Base-by-base conservation (phyloP, 2,888 invertebrate species). In the Aleiodes leptofemur region DNA sequence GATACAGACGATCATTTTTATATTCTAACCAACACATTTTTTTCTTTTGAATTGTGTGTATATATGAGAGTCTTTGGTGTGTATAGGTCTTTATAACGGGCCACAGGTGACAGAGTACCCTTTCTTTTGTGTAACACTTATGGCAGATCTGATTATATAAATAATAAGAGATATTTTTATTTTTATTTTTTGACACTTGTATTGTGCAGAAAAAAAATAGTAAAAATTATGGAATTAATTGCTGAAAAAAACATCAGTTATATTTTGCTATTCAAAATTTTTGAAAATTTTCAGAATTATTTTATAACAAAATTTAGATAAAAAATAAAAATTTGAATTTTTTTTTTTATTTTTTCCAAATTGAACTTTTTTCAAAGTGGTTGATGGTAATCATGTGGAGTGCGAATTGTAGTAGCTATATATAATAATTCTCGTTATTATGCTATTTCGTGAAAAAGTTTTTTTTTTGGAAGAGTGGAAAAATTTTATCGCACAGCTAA, bases 1-100 rank as follows among this genome's bases (percentile, higher is more conserved):
- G 82, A 84, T 84, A 83, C 79, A 11, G 55, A 57, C 70, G 75
- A 79, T 79, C 72, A 74, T 77, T 76, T 73, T 77, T 51, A 68
- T 31, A 43, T 69, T 51, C 57, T 23, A 31, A 57, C 53, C 51
- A 68, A 14, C 16, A 31, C 34, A 31, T 34, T 55, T n/a, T 31
- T n/a, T 64, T 4, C 14, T 38, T 34, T 16, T 59, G 51, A 14
- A 43, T 48, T n/a, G 8, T 43, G 23, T 23, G 23, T 38, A 43
- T 57, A 9, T 57, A 13, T 57, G 29, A n/a, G 31, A 43, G 3
- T 16, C 56, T 14, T 16, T 34, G 31, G 31, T 23, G 66, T 68
- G 56, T 38, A 16, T 55, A 23, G 23, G 23, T 23, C 53, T 73
- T 43, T 8, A 43, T 43, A 43, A 16, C 38, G 56, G 29, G 69